phyloP scores from a whole-genome alignment of 2,888 invertebrate species.

The Autographa pulchrina region DNA sequence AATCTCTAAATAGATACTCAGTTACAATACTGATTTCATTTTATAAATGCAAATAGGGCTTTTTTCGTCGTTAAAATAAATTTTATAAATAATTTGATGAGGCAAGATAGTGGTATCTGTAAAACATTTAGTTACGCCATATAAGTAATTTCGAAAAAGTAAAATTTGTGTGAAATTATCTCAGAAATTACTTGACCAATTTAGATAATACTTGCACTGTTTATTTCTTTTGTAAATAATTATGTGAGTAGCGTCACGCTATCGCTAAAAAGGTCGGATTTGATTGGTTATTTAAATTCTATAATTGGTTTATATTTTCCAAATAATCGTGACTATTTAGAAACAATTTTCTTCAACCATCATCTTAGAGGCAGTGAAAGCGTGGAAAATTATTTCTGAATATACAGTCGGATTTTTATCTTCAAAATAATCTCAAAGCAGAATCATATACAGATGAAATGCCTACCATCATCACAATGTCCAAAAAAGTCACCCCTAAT shows the following conservation, averaged over 20 bases:
- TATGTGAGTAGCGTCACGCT: constrained; percentile 51
- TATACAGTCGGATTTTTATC: neutral
- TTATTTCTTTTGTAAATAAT: constrained; percentile 38
- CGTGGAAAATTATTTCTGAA: no score
- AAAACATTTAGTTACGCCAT: constrained; percentile 46
- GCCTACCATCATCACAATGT: constrained; percentile 46
- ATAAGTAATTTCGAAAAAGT: constrained; percentile 22
- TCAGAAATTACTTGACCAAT: constrained; percentile 54
- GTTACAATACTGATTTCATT: neutral
- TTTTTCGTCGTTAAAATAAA: neutral
- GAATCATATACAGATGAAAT: constrained; percentile 43
- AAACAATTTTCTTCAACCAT: no score
- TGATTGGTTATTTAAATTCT: constrained; percentile 1
- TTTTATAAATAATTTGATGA: neutral
- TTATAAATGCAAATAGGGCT: neutral
- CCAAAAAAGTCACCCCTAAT: constrained; percentile 62
- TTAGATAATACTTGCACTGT: constrained; percentile 43
- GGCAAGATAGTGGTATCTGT: neutral
- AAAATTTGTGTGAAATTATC: constrained; percentile 25
- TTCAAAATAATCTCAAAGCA: neutral
- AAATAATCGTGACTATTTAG: neutral
- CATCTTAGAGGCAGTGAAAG: no score
- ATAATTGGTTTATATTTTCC: neutral
- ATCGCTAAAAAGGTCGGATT: constrained; percentile 33
- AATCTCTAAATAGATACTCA: neutral